Conservation (phyloP, 2,888 invertebrate genomes). For the Lordiphosa fenestrarum region DNA sequence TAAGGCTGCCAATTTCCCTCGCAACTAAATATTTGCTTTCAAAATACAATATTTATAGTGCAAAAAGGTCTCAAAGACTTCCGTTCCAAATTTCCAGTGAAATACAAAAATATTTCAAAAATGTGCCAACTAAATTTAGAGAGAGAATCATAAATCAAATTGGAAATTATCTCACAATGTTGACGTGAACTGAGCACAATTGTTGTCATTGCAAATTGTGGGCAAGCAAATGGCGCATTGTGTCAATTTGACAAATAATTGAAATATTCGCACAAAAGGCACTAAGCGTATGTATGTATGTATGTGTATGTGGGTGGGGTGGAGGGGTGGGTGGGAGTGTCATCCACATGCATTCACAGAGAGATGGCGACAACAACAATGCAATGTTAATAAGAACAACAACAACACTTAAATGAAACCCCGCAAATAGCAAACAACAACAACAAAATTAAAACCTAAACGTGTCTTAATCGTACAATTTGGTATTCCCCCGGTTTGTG, state of each 20-base stretch:
- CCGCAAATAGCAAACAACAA: constrained; percentile 48
- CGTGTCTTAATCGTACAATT: constrained; percentile 55
- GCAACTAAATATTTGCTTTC: constrained; percentile 10
- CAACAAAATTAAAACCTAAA: constrained; percentile 42
- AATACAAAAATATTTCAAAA: constrained; percentile 20
- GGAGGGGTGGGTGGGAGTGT: background rate
- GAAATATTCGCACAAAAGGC: constrained; percentile 44
- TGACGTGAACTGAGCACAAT: constrained; percentile 23
- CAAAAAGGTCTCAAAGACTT: constrained; percentile 28
- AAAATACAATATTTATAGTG: constrained; percentile 25
- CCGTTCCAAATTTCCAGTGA: constrained; percentile 30
- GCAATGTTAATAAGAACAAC: constrained; percentile 36
- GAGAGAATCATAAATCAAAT: constrained; percentile 32
- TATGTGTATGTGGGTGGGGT: too few relatives aligned
- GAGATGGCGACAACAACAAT: constrained; percentile 18
- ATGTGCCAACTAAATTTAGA: constrained; percentile 33
- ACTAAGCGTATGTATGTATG: constrained; percentile 1
- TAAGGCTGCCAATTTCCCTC: background rate
- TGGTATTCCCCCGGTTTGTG: constrained; percentile 36
- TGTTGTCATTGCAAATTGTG: constrained; percentile 26
- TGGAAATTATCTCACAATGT: constrained; percentile 33
- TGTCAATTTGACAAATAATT: constrained; percentile 55
- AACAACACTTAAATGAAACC: constrained; percentile 53
- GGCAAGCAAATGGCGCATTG: constrained; percentile 43
- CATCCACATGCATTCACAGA: constrained; percentile 34